These are phyloP conservation scores for Abrostola tripartita DNA, from an alignment of 2,888 invertebrate genomes.

Conservation along the genomic window DNA sequence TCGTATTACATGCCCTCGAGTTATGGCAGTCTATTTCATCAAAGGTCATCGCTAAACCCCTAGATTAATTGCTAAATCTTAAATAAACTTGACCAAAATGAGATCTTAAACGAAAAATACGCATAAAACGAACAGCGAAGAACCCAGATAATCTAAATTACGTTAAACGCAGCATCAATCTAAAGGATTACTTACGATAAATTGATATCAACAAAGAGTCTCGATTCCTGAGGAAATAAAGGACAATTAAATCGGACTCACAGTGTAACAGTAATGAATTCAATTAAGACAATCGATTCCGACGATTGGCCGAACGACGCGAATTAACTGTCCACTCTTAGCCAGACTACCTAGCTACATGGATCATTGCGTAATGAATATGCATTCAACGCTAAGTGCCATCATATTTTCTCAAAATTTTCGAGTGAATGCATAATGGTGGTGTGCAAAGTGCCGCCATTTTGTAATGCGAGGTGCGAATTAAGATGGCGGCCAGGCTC, in stretches of 20 bases:
- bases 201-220: slow-evolving; percentile 47
- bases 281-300: slow-evolving; percentile 45
- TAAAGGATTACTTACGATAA: slow-evolving; percentile 38
- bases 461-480: slow-evolving; percentile 64
- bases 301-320: slow-evolving; percentile 26
- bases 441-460: slow-evolving; percentile 57
- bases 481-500: slow-evolving; percentile 66
- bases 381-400: slow-evolving; percentile 47
- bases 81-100: too few relatives aligned
- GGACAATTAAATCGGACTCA: slow-evolving; percentile 43
- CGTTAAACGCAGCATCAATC: slow-evolving; percentile 34
- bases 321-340: slow-evolving; percentile 18
- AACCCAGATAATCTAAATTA: slow-evolving; percentile 21
- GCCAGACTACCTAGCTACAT: slow-evolving; percentile 8
- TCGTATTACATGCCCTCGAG: too few relatives aligned
- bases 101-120: background rate
- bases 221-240: slow-evolving; percentile 33
- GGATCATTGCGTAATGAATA: slow-evolving; percentile 53
- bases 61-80: too few relatives aligned
- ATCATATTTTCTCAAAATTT: slow-evolving; percentile 43
- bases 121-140: background rate
- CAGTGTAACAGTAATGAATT: slow-evolving; percentile 52
- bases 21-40: too few relatives aligned
- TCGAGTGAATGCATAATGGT: slow-evolving; percentile 52
- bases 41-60: too few relatives aligned